Evolutionary conservation across 2,797 vertebrate genomes (phyloP), one percentile per base, ranked within the genome.

Genomic region (Sebastes vulpes): DNA sequence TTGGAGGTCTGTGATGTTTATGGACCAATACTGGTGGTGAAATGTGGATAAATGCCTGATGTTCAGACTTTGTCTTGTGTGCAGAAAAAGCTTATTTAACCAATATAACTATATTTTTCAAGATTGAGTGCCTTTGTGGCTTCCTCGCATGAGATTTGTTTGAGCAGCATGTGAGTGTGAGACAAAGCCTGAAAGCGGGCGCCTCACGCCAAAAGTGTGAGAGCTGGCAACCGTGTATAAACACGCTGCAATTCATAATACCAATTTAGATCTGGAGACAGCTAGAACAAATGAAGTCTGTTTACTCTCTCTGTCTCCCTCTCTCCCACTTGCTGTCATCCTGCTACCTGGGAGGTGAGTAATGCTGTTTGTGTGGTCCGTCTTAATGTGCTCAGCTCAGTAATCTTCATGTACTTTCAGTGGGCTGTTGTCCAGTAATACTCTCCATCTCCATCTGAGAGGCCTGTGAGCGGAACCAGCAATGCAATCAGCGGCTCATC

Each of bases 391-490:
- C 90, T 84, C 83, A 56, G 82, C 85, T 87, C 85, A 59, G 84
- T 92, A 93, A 94, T 95, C 93, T 92, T 89, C 83, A 90, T 87
- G 89, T 92, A 93, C 88, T 94, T 94, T 94, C 88, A 80, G 52
- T 83, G 70, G 79, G 72, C 78, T 87, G 89, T 76, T 89, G 90
- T 93, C 87, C 94, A 85, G 87, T 90, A 91, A 93, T 90, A 78
- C 91, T 87, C 80, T 81, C 77, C 88, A 84, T 91, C 90, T 92
- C 90, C 85, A 67, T 92, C 60, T 73, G 81, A 92, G 85, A 84
- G 76, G 89, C 91, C 91, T 80, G 48, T 8, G 92, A 95, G 84
- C 71, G 20, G 80, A 93, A 91, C 88, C 84, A 90, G 88, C 90
- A 82, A 89, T 87, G 89, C 91, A 94, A 94, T 96, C 92, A 93